Evolutionary conservation across 2,797 vertebrate genomes (phyloP).

Genomic region (Channallabes apus): DNA sequence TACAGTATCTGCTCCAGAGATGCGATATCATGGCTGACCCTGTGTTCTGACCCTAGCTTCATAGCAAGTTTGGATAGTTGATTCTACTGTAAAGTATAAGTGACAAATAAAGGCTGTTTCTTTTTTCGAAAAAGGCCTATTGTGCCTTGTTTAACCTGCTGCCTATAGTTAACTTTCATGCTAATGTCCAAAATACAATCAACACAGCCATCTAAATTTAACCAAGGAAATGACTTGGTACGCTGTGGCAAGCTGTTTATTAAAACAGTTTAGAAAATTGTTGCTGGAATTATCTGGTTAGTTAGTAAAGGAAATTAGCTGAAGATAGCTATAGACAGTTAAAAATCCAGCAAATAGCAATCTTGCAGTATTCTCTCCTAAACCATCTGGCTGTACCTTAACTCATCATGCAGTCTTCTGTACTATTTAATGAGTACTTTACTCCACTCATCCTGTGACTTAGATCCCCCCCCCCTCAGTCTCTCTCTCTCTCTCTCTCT

Average conservation of each 20-base stretch:
- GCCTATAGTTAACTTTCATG: background rate
- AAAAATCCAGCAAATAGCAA: background rate
- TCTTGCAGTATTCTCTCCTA: background rate
- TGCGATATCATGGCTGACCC: background rate
- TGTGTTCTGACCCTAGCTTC: background rate
- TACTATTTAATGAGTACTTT: background rate
- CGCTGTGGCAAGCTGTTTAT: background rate
- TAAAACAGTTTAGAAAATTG: background rate
- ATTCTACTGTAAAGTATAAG: background rate
- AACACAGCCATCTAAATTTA: background rate
- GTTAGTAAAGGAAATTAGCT: background rate
- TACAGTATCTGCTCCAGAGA: background rate
- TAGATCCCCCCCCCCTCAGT: too few relatives aligned
- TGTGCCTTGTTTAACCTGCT: slow-evolving; percentile 8
- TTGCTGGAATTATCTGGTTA: background rate
- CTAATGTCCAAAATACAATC: background rate
- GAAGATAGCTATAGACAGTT: background rate
- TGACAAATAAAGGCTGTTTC: background rate
- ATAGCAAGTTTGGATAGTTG: background rate
- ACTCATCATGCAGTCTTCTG: background rate
- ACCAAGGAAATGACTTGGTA: background rate
- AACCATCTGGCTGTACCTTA: background rate
- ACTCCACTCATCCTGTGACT: background rate
- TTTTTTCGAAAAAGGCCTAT: background rate
- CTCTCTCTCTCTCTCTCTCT: background rate